Percentiles rank a stretch among this genome's conserved stretches.
Evolutionary conservation across 2,113 vertebrate species (phyloP).

Genomic region (Corapipo altera): DNA sequence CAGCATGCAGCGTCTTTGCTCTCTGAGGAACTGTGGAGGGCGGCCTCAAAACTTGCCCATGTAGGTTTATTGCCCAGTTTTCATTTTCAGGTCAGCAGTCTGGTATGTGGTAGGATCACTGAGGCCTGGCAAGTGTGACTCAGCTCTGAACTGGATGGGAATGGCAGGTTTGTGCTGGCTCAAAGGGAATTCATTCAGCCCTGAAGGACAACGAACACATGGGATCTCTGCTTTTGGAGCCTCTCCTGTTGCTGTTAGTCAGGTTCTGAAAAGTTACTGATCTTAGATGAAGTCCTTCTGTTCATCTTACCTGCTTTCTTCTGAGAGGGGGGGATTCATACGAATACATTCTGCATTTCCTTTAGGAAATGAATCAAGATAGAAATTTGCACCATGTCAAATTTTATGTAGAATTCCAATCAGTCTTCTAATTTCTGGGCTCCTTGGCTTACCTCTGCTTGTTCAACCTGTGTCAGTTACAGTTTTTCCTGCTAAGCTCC

Average conservation of each 20-base stretch:
- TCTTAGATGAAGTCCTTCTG: background rate
- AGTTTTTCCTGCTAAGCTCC: background rate
- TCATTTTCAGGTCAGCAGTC: background rate
- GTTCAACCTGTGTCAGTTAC: background rate
- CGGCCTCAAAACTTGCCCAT: background rate
- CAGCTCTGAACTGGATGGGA: background rate
- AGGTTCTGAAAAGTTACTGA: background rate
- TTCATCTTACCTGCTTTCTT: background rate
- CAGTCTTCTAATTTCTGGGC: background rate
- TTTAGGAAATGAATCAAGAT: background rate
- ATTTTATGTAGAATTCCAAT: background rate
- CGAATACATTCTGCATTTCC: background rate
- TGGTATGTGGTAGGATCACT: fast-evolving
- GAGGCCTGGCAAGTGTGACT: background rate
- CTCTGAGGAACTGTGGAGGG: background rate
- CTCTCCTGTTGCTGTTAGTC: background rate
- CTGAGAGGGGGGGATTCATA: background rate
- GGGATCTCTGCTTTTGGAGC: background rate
- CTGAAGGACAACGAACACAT: background rate
- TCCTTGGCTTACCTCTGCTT: background rate
- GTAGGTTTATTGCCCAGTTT: background rate
- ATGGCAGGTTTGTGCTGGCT: background rate
- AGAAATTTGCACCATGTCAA: background rate
- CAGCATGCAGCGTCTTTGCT: background rate
- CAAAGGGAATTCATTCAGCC: background rate